Evolutionary conservation across 2,113 vertebrate species (phyloP).

Genomic region (Boulengeromyrus knoepffleri): DNA sequence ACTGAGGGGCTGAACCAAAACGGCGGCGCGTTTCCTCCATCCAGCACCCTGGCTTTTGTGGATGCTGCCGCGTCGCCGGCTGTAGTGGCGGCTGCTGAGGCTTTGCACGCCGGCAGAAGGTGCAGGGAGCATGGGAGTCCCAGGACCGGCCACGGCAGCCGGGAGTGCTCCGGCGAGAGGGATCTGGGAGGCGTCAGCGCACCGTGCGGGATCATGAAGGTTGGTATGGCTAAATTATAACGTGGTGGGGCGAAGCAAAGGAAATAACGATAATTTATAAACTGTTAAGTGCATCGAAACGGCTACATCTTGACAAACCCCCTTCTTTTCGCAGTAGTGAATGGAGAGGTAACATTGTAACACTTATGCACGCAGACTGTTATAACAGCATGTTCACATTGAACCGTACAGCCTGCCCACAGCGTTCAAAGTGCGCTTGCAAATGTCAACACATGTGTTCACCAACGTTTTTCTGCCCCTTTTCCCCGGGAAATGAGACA

Average conservation of each 20-base stretch:
- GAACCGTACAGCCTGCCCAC: not conserved
- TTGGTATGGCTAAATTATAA: constrained; percentile 24
- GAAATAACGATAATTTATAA: not conserved
- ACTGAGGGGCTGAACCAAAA: not conserved
- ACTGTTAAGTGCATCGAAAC: not conserved
- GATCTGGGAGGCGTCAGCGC: constrained; percentile 36
- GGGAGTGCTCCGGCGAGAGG: constrained; percentile 48
- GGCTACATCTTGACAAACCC: not conserved
- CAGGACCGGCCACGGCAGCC: constrained; percentile 39
- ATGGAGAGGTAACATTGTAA: not conserved
- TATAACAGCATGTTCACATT: not conserved
- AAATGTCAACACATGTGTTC: not conserved
- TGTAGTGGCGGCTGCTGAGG: constrained; percentile 30
- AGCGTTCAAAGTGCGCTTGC: not conserved
- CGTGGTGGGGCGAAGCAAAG: not conserved
- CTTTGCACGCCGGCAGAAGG: constrained; percentile 9
- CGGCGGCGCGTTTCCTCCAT: not conserved
- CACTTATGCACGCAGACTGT: not conserved
- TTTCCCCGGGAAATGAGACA: not conserved
- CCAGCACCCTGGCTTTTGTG: not conserved
- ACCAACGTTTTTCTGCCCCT: not conserved
- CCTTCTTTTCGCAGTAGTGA: not conserved
- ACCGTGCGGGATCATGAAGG: constrained; percentile 55
- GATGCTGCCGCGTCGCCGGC: constrained; percentile 20
- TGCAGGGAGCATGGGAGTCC: constrained; percentile 21